phyloP scores from a whole-genome alignment of 2,888 invertebrate genomes.

The Idaea biselata region DNA sequence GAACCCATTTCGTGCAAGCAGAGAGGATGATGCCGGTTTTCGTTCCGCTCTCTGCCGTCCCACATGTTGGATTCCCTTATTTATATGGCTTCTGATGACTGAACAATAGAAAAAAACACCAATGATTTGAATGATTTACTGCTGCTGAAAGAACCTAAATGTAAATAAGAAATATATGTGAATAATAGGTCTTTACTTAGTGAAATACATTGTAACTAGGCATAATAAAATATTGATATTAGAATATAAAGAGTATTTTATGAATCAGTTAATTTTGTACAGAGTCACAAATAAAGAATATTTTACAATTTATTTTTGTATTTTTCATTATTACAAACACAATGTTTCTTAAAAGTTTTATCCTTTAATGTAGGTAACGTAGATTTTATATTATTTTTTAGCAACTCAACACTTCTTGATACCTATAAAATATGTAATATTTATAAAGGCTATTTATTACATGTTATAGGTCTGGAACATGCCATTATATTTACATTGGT shows the following conservation, averaged over 20 bases:
- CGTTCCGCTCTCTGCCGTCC: conserved; percentile 79
- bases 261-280: neutral
- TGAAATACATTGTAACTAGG: neutral
- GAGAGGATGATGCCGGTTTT: conserved; percentile 83
- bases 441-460: too few species aligned
- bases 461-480: too few species aligned
- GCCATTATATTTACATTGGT: too few species aligned
- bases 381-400: too few species aligned
- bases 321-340: neutral
- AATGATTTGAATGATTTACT: too few species aligned
- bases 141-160: too few species aligned
- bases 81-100: conserved; percentile 77
- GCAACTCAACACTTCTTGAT: too few species aligned
- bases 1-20: conserved; percentile 87
- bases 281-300: neutral
- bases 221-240: neutral
- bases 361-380: too few species aligned
- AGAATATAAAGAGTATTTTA: neutral
- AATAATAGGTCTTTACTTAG: neutral
- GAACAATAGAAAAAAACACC: neutral
- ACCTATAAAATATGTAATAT: too few species aligned
- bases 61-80: conserved; percentile 70
- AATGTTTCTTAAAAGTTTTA: too few species aligned
- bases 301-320: neutral
- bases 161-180: neutral